Evolutionary conservation across 2,888 invertebrate species (phyloP).

Genomic region (Cacoxenus indagator): DNA sequence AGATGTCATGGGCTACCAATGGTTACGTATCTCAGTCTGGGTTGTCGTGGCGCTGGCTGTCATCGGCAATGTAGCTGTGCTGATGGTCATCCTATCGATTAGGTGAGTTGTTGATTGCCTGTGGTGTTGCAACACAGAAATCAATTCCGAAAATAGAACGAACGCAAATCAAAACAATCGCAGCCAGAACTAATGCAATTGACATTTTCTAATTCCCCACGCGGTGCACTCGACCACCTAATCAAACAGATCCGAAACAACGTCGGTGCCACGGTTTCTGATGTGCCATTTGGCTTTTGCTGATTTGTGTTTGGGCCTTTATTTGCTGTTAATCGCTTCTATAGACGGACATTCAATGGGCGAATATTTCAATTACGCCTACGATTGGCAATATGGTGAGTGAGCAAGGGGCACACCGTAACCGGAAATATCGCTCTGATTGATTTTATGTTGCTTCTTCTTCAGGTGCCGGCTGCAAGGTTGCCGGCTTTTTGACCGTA

Average conservation of each 20-base stretch:
- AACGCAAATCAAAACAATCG: not conserved
- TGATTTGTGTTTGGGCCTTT: conserved; percentile 89
- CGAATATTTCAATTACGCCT: conserved; percentile 90
- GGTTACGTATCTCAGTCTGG: conserved; percentile 88
- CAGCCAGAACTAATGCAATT: not conserved
- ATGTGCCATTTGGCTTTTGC: conserved; percentile 90
- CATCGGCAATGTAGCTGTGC: conserved; percentile 86
- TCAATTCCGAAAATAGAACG: not conserved
- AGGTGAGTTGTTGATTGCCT: conserved; percentile 64
- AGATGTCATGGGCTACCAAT: conserved; percentile 87
- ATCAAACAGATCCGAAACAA: conserved; percentile 70
- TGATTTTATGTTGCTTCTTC: not conserved
- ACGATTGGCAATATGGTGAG: conserved; percentile 87
- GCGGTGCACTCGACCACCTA: not conserved
- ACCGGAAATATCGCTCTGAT: not conserved
- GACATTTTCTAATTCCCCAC: not conserved
- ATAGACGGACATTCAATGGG: conserved; percentile 88
- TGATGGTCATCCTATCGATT: conserved; percentile 81
- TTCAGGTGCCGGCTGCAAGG: conserved; percentile 82
- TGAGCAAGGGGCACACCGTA: not conserved
- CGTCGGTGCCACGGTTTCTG: conserved; percentile 79
- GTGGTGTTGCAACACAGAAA: not conserved
- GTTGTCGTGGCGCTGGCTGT: conserved; percentile 86
- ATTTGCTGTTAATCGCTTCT: conserved; percentile 85
- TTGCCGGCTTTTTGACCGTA: conserved; percentile 90